phyloP scores from a whole-genome alignment of 1,140 invertebrate genomes.

The Matsumurasca onukii region DNA sequence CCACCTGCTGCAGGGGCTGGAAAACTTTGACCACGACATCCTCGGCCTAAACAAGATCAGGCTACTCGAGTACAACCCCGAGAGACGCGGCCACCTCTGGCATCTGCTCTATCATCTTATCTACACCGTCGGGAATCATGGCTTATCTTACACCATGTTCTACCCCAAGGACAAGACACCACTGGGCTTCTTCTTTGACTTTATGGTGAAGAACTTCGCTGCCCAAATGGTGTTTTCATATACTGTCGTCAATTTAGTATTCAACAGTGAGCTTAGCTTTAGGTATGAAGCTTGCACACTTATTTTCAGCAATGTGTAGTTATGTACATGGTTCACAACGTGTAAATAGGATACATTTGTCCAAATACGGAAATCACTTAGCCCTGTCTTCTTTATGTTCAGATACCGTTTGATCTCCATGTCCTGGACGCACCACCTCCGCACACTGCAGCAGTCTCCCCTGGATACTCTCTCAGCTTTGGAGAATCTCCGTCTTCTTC shows the following conservation, averaged over 20 bases:
- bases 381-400: not conserved
- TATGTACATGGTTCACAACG: not conserved
- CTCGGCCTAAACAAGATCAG: slow-evolving; percentile 17
- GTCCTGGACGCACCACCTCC: not conserved
- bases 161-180: slow-evolving; percentile 13
- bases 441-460: not conserved
- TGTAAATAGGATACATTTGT: not conserved
- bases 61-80: slow-evolving; percentile 9
- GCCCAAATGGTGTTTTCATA: slow-evolving; percentile 21
- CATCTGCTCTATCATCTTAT: slow-evolving; percentile 10
- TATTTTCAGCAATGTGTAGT: not conserved
- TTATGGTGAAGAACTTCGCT: slow-evolving; percentile 9
- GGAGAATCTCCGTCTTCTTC: slow-evolving; percentile 7
- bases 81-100: not conserved
- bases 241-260: slow-evolving; percentile 9
- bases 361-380: not conserved
- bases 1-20: not conserved
- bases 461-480: not conserved
- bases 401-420: not conserved
- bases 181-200: not conserved
- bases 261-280: slow-evolving; percentile 3
- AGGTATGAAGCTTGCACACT: not conserved
- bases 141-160: slow-evolving; percentile 18
- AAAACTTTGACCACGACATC: slow-evolving; percentile 11
- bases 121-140: slow-evolving; percentile 4